Evolutionary conservation across 2,113 vertebrate species (phyloP).

Genomic region (Vulpes lagopus): DNA sequence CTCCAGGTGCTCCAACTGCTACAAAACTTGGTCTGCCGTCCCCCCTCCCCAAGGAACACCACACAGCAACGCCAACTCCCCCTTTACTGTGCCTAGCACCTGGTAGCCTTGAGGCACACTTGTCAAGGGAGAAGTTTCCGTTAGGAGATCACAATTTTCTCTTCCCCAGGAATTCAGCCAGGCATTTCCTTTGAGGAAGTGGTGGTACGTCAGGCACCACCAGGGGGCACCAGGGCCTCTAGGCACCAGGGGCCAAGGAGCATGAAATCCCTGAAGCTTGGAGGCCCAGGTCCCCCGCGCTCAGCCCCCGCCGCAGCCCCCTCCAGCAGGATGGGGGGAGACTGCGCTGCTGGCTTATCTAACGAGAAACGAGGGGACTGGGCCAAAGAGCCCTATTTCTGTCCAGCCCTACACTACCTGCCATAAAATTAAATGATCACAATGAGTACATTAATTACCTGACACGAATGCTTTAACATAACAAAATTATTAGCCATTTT

Average conservation of each 20-base stretch:
- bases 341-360: constrained; percentile 69
- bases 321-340: not conserved
- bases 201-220: constrained; percentile 60
- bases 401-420: constrained; percentile 82
- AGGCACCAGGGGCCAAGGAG: constrained; percentile 75
- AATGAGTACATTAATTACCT: constrained; percentile 86
- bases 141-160: not conserved
- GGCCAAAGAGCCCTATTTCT: constrained; percentile 84
- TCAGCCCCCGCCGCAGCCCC: not conserved
- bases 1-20: not conserved
- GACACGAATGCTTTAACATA: constrained; percentile 83
- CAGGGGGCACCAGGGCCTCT: constrained; percentile 80
- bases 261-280: not conserved
- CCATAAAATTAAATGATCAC: constrained; percentile 86
- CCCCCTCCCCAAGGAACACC: not conserved
- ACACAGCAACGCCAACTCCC: not conserved
- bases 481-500: constrained; percentile 85
- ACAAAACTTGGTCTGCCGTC: not conserved
- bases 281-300: not conserved
- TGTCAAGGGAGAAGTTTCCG: constrained; percentile 48
- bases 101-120: not conserved
- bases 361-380: constrained; percentile 76
- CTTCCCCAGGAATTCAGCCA: not conserved
- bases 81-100: not conserved
- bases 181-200: constrained; percentile 66